Evolutionary conservation across 35 echinoderm and acorn worm species (phyloP).

Genomic region (Nesometra sesokonis): DNA sequence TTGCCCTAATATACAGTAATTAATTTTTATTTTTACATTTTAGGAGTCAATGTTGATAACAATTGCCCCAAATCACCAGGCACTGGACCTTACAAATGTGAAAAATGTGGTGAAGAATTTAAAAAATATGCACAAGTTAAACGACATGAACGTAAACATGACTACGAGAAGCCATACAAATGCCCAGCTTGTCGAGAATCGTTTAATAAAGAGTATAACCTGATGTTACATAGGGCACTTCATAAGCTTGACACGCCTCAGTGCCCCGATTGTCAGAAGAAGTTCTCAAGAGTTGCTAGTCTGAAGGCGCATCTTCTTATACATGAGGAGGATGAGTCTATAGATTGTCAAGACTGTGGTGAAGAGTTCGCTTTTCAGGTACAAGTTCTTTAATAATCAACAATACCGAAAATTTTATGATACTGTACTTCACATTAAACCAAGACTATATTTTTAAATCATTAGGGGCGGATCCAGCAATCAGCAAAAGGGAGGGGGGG

Average conservation of each 20-base stretch:
- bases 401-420: no score
- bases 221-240: constrained; percentile 62
- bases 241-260: constrained; percentile 50
- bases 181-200: constrained; percentile 58
- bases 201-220: constrained; percentile 94
- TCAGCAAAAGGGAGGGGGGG: no score
- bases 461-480: no score
- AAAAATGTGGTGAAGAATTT: constrained; percentile 60
- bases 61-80: constrained; percentile 14
- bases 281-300: constrained; percentile 79
- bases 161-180: constrained; percentile 68
- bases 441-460: no score
- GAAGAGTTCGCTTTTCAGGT: constrained; percentile 95
- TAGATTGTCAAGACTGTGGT: constrained; percentile 89
- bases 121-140: constrained; percentile 37
- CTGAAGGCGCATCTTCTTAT: constrained; percentile 92
- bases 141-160: constrained; percentile 62
- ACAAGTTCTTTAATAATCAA: no score
- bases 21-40: neutral
- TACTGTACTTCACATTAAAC: no score
- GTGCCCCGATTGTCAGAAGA: constrained; percentile 87
- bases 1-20: no score
- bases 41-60: neutral
- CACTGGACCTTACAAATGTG: constrained; percentile 56
- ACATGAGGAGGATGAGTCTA: constrained; percentile 77